Evolutionary conservation across 1,140 invertebrate species (phyloP).

Genomic region (Drosophila lini): DNA sequence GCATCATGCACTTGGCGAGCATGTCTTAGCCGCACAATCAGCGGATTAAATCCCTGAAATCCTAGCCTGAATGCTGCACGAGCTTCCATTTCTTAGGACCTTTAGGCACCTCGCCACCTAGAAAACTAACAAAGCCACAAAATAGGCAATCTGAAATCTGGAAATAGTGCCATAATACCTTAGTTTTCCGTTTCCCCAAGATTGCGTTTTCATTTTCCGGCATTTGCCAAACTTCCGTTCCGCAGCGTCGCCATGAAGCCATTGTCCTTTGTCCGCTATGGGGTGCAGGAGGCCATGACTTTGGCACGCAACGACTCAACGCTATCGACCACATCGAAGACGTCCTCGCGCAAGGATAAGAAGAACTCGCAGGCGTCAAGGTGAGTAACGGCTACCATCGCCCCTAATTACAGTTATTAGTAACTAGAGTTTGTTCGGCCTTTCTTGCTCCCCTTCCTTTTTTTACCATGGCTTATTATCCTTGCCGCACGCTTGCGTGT

Average conservation of each 20-base stretch:
- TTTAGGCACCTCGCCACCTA: not conserved
- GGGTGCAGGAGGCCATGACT: conserved; percentile 84
- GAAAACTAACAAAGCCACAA: not conserved
- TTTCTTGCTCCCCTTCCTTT: conserved; percentile 4
- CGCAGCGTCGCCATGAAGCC: conserved; percentile 83
- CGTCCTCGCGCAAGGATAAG: conserved; percentile 84
- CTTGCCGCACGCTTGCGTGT: conserved; percentile 36
- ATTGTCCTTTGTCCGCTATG: conserved; percentile 83
- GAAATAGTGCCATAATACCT: conserved; percentile 21
- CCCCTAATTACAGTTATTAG: conserved; percentile 69
- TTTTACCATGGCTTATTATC: conserved; percentile 57
- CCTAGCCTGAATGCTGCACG: not conserved
- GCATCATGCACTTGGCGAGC: not conserved
- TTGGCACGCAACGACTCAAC: conserved; percentile 84
- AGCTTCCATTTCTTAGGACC: not conserved
- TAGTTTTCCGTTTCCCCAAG: not conserved
- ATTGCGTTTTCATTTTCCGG: conserved; percentile 30
- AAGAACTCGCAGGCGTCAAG: conserved; percentile 84
- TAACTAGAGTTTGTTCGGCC: conserved; percentile 1
- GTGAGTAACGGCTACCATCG: conserved; percentile 50
- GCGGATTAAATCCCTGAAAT: not conserved
- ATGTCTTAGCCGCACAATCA: not conserved
- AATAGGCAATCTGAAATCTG: conserved; percentile 10
- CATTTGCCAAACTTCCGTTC: conserved; percentile 17
- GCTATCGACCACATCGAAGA: conserved; percentile 84